Percentiles rank a stretch among this genome's conserved stretches.
phyloP scores from a whole-genome alignment of 2,888 invertebrate species.

The Heliconius ismenius region DNA sequence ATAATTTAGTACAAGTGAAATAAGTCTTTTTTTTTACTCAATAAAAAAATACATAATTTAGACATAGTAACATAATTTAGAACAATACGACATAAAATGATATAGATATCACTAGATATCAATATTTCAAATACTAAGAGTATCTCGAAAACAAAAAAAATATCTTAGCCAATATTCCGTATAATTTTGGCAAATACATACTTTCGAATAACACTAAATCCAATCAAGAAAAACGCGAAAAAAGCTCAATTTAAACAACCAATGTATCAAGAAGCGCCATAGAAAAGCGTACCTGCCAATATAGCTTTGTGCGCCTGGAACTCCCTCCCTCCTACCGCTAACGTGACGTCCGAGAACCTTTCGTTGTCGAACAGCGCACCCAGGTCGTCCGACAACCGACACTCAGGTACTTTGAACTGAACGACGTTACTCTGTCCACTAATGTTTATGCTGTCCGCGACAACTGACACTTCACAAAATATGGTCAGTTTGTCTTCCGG shows the following conservation, averaged over 20 bases:
- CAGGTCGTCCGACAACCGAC: constrained; percentile 95
- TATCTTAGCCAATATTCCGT: background rate
- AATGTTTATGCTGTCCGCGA: constrained; percentile 99
- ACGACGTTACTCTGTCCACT: constrained; percentile 99
- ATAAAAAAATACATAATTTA: background rate
- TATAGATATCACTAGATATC: background rate
- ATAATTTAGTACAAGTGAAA: background rate
- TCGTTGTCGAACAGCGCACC: constrained; percentile 97
- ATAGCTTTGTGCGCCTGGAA: constrained; percentile 99
- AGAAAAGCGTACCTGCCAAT: constrained; percentile 86
- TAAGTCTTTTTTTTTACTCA: too few relatives aligned
- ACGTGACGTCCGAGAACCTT: constrained; percentile 98
- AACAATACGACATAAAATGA: background rate
- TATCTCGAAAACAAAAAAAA: background rate
- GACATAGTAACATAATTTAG: background rate
- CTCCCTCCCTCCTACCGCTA: constrained; percentile 94
- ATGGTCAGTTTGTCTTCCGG: constrained; percentile 99
- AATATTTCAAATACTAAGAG: background rate
- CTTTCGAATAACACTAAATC: background rate
- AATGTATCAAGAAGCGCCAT: background rate
- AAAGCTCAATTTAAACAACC: background rate
- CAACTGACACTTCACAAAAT: constrained; percentile 98
- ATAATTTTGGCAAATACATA: background rate
- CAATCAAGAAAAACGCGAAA: background rate
- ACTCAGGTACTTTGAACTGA: constrained; percentile 98